Conservation (phyloP, 1,140 invertebrate species). For the Phortica variegata region DNA sequence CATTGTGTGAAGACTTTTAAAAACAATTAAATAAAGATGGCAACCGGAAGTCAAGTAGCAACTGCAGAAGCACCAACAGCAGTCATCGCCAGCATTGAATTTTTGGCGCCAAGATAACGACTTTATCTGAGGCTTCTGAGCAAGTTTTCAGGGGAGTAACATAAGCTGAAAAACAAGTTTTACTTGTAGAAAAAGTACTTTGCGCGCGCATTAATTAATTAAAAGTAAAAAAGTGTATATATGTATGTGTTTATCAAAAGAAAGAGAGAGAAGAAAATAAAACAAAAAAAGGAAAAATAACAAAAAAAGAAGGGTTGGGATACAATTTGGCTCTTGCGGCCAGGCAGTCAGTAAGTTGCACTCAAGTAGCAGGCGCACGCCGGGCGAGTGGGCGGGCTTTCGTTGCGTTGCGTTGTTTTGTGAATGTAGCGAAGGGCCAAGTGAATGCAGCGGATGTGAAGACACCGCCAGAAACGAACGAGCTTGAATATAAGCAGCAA, state of each 20-base stretch:
- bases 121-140: too few relatives aligned
- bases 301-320: constrained; percentile 6
- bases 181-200: constrained; percentile 56
- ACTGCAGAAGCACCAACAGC: not conserved
- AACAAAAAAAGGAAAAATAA: constrained; percentile 11
- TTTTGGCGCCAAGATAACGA: constrained; percentile 24
- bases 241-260: constrained; percentile 7
- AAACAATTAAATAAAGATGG: not conserved
- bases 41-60: not conserved
- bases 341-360: too few relatives aligned
- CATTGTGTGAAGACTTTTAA: too few relatives aligned
- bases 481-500: constrained; percentile 9
- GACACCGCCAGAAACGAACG: constrained; percentile 51
- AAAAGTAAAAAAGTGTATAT: constrained; percentile 48
- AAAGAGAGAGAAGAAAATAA: constrained; percentile 28
- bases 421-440: constrained; percentile 8
- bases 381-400: not conserved
- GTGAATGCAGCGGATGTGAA: constrained; percentile 51
- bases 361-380: too few relatives aligned
- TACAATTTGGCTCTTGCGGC: too few relatives aligned
- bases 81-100: constrained; percentile 3
- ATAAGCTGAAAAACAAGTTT: constrained; percentile 49
- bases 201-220: constrained; percentile 57
- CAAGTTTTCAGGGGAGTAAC: constrained; percentile 32
- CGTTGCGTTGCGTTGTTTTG: too few relatives aligned